These are phyloP conservation scores for Catagonus wagneri DNA, from an alignment of 2,113 vertebrate species.

Conservation along the genomic window DNA sequence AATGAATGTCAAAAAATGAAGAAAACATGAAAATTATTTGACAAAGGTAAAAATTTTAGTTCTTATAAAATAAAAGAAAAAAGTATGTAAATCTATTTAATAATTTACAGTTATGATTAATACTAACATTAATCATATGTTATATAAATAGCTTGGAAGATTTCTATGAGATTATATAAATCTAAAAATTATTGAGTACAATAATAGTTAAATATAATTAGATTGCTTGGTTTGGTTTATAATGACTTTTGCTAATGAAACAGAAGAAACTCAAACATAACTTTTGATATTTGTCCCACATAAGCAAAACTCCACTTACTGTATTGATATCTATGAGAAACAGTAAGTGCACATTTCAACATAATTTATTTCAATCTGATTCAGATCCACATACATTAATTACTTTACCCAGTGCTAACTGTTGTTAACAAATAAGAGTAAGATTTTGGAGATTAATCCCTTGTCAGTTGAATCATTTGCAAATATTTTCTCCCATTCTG, in stretches of 20 bases:
- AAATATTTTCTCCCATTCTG: too few species aligned
- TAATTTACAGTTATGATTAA: not conserved
- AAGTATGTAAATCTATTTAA: not conserved
- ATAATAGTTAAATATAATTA: not conserved
- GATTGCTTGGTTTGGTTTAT: not conserved
- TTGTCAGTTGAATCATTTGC: too few species aligned
- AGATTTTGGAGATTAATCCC: too few species aligned
- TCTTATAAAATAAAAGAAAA: not conserved
- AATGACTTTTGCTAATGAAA: not conserved
- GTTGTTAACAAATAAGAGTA: not conserved
- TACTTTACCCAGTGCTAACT: not conserved
- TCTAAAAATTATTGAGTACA: not conserved
- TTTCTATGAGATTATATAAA: not conserved
- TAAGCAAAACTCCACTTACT: not conserved
- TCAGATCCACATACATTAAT: not conserved
- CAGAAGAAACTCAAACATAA: not conserved
- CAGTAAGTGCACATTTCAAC: not conserved
- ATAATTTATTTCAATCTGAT: conserved; percentile 1
- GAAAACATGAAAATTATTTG: not conserved
- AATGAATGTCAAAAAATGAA: not conserved
- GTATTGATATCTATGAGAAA: not conserved
- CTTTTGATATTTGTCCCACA: not conserved
- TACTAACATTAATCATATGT: not conserved
- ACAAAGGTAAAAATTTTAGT: not conserved
- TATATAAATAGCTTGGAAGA: not conserved